Conservation (phyloP, 53 echinoderm and acorn worm species). For the Patiria pectinifera region DNA sequence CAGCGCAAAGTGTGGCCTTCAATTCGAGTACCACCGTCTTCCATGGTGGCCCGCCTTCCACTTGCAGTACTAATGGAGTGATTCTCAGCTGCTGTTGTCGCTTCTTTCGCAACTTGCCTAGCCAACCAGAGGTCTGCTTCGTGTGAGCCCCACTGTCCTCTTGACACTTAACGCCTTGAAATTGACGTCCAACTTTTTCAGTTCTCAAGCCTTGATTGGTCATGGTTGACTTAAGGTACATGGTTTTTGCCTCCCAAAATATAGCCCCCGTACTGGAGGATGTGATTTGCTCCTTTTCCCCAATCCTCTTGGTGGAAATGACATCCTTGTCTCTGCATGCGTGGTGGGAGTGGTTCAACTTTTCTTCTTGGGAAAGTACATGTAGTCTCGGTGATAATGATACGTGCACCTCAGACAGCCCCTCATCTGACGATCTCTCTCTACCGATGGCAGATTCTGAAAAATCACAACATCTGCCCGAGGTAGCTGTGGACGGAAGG, state of each 20-base stretch:
- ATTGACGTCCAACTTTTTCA: background rate
- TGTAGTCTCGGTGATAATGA: background rate
- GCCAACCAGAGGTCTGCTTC: background rate
- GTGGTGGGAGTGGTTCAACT: background rate
- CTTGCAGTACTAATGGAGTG: background rate
- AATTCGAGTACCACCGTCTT: constrained; percentile 10
- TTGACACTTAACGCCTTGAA: background rate
- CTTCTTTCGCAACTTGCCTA: background rate
- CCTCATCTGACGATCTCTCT: background rate
- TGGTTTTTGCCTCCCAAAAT: background rate
- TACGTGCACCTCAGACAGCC: no score
- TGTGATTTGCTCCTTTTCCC: background rate
- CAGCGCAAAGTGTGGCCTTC: constrained; percentile 47
- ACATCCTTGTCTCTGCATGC: background rate
- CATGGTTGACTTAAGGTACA: background rate
- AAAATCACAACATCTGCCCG: background rate
- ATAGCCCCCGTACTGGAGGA: background rate
- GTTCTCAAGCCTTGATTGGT: background rate
- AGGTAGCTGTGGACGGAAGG: background rate
- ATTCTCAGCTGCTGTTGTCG: background rate
- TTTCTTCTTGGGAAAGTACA: background rate
- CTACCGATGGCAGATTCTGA: background rate
- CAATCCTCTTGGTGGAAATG: background rate
- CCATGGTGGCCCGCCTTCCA: background rate
- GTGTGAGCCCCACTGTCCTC: background rate